These are phyloP conservation scores for Drosophila trichaetosa DNA, from an alignment of 2,888 invertebrate genomes.

Conservation along the genomic window DNA sequence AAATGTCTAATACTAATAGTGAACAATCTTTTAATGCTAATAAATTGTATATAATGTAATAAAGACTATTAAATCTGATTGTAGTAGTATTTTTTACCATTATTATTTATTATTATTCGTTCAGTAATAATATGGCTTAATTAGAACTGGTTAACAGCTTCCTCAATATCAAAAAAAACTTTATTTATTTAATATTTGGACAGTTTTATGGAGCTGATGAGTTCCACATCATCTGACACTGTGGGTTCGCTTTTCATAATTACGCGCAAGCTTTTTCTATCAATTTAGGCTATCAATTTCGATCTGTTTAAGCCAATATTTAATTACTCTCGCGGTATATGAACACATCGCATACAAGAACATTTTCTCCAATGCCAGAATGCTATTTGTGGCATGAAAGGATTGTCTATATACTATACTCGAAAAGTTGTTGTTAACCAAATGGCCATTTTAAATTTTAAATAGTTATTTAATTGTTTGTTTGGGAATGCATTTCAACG, in stretches of 20 bases:
- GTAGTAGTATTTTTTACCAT: background rate
- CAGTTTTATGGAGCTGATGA: background rate
- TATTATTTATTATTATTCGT: background rate
- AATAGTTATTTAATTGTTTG: background rate
- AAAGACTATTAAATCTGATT: background rate
- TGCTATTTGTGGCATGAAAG: background rate
- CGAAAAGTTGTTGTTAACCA: background rate
- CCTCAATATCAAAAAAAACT: background rate
- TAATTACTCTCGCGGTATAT: background rate
- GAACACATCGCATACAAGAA: background rate
- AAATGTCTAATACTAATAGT: background rate
- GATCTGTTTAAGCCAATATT: background rate
- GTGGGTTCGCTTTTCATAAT: background rate
- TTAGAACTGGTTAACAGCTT: background rate
- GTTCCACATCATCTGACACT: background rate
- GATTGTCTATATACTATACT: background rate
- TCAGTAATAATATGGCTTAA: background rate
- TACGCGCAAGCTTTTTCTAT: background rate
- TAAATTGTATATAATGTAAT: background rate
- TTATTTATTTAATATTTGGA: background rate
- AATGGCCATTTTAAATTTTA: background rate
- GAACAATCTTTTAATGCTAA: background rate
- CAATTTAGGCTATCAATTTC: background rate
- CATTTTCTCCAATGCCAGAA: background rate
- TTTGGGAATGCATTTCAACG: background rate